Evolutionary conservation across 2,797 vertebrate genomes (phyloP).

Genomic region (Poecilia gillii): DNA sequence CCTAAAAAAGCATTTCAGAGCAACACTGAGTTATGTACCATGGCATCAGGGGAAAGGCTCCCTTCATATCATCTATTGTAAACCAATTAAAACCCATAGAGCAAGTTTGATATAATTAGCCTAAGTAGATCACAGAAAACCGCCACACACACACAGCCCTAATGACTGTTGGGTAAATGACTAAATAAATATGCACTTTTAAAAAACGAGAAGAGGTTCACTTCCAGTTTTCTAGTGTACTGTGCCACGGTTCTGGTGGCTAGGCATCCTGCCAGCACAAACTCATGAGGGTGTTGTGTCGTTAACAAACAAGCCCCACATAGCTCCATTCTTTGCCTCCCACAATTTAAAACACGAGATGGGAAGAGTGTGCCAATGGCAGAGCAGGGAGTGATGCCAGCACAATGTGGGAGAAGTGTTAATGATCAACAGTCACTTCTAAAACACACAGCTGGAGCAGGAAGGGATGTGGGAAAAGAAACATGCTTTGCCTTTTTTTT

Average conservation of each 20-base stretch:
- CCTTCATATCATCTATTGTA: conserved; percentile 69
- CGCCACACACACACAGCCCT: conserved; percentile 57
- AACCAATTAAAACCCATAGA: conserved; percentile 74
- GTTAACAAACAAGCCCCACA: conserved; percentile 80
- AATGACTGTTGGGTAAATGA: conserved; percentile 77
- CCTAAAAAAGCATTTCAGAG: conserved; percentile 41
- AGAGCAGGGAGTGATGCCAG: conserved; percentile 70
- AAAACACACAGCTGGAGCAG: conserved; percentile 75
- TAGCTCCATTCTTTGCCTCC: conserved; percentile 79
- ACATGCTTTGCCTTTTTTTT: conserved; percentile 14
- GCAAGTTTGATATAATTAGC: conserved; percentile 77
- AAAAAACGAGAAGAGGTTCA: conserved; percentile 75
- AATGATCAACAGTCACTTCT: conserved; percentile 78
- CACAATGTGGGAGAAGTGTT: conserved; percentile 70
- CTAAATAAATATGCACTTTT: conserved; percentile 76
- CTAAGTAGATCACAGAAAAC: conserved; percentile 64
- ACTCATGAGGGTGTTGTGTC: conserved; percentile 80
- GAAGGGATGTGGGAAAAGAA: conserved; percentile 47
- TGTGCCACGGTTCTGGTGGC: conserved; percentile 65
- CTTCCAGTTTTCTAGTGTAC: conserved; percentile 74
- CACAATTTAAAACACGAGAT: conserved; percentile 79
- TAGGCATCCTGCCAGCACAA: conserved; percentile 78
- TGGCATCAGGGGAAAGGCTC: conserved; percentile 54
- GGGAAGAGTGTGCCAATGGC: conserved; percentile 71
- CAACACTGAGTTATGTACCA: conserved; percentile 56